Conservation (phyloP, 2,888 invertebrate genomes). For the Drosophila pullipes region DNA sequence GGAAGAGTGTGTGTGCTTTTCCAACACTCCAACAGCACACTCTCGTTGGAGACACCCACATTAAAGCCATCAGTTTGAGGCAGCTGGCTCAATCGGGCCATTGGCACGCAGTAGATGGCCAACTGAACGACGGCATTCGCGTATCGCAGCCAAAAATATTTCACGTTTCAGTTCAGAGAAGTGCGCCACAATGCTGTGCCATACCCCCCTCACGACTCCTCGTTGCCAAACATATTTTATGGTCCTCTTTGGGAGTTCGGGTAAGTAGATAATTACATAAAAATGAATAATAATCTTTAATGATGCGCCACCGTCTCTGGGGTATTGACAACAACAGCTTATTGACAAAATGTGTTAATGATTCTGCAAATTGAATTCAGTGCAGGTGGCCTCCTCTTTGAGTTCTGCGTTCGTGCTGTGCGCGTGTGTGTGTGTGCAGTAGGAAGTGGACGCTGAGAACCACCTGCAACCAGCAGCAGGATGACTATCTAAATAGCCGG, state of each 20-base stretch:
- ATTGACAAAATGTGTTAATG: conserved; percentile 77
- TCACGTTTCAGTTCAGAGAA: conserved; percentile 11
- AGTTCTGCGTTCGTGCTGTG: background rate
- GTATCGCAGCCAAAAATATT: conserved; percentile 32
- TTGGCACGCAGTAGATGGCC: conserved; percentile 30
- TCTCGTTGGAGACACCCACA: conserved; percentile 27
- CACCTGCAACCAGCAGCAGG: conserved; percentile 60
- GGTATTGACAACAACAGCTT: conserved; percentile 70
- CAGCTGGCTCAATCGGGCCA: conserved; percentile 44
- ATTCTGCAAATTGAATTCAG: conserved; percentile 72
- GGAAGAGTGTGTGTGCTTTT: background rate
- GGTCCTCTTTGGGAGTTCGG: conserved; percentile 36
- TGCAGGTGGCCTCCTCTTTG: conserved; percentile 4
- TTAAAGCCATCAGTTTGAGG: conserved; percentile 45
- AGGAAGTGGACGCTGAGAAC: conserved; percentile 52
- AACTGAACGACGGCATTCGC: conserved; percentile 9
- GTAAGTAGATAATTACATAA: conserved; percentile 75
- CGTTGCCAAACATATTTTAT: conserved; percentile 35
- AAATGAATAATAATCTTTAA: conserved; percentile 75
- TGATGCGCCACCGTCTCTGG: conserved; percentile 46
- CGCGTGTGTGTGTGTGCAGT: conserved; percentile 8
- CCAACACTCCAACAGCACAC: too few species aligned
- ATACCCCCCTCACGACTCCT: background rate
- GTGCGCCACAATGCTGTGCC: background rate
- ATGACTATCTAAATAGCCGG: conserved; percentile 70